Base-by-base conservation (phyloP, 2,113 vertebrate species). In the Chauna torquata region DNA sequence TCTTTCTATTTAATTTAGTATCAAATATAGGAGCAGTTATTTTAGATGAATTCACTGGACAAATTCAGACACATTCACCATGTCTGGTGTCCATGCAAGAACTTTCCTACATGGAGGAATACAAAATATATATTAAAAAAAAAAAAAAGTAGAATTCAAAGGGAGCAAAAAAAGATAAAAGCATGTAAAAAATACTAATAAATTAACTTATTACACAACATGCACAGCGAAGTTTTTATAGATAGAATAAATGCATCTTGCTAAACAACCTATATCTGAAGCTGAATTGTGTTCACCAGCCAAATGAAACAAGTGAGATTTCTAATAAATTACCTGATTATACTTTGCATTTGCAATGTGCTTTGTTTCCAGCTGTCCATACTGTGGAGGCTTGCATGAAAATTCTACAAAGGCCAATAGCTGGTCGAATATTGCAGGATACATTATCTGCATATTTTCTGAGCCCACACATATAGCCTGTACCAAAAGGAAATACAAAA, bases 381-480 rank as follows among this genome's bases (percentile, higher is more conserved):
- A 99, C 95, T 99, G 99, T 58, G 99, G 99, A 89, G 99, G 99
- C 95, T 99, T 99, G 98, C 99, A 99, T 95, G 99, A 99, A 96
- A 99, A 99, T 98, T 99, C 99, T 78, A 99, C 99, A 96, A 99
- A 99, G 89, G 99, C 99, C 92, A 99, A 97, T 64, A 99, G 98
- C 96, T 99, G 99, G 95, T 99, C 98, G 52, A 99, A 99, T 97
- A 99, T 99, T 96, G 99, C 99, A 47, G 99, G 99, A 98, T 99
- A 99, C 99, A 99, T 99, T 98, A 99, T 99, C 98, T 99, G 99
- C 99, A 99, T 99, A 92, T 98, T 99, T 98, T 99, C 99, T 16
- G 99, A 99, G 91, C 99, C 99, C 90, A 99, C 98, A 93, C 99
- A 99, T 97, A 99, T 99, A 87, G 99, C 99, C 99, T 99, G 96